phyloP scores from a whole-genome alignment of 2,888 invertebrate genomes.

The Cyrtodaria siliqua region DNA sequence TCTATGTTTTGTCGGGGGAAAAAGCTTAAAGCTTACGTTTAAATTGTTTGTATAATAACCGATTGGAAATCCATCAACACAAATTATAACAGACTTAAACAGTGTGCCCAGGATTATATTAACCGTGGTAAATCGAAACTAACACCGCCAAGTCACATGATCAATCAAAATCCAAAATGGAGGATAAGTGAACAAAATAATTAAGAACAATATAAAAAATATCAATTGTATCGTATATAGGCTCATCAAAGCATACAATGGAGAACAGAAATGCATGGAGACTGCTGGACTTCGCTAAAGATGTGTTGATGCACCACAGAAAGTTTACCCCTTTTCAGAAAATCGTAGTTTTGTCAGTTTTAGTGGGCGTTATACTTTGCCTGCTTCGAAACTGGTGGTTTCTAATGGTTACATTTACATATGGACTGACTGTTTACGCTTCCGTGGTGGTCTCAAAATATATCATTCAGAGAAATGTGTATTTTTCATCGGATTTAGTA shows the following conservation, averaged over 20 bases:
- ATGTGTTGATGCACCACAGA: constrained; percentile 57
- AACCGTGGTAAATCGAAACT: no score
- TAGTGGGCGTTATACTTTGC: constrained; percentile 51
- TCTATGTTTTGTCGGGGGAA: no score
- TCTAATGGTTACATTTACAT: constrained; percentile 27
- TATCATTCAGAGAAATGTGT: constrained; percentile 5
- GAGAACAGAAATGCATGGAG: constrained; percentile 8
- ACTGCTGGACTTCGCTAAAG: constrained; percentile 31
- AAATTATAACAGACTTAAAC: no score
- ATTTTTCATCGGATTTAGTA: constrained; percentile 45
- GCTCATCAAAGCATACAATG: not conserved
- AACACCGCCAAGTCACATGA: constrained; percentile 51
- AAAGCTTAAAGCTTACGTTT: no score
- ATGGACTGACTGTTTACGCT: constrained; percentile 28
- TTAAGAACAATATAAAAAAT: not conserved
- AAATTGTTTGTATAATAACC: no score
- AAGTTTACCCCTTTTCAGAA: constrained; percentile 68
- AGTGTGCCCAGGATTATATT: no score
- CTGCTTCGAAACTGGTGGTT: constrained; percentile 41
- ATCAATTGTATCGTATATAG: not conserved
- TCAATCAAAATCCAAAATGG: constrained; percentile 58
- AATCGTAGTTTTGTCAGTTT: constrained; percentile 46
- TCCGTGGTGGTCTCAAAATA: constrained; percentile 24
- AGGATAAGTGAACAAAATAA: constrained; percentile 48
- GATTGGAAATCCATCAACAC: no score